These are phyloP conservation scores for Tetramorium alpestre DNA, from an alignment of 1,140 invertebrate genomes.

Conservation along the genomic window DNA sequence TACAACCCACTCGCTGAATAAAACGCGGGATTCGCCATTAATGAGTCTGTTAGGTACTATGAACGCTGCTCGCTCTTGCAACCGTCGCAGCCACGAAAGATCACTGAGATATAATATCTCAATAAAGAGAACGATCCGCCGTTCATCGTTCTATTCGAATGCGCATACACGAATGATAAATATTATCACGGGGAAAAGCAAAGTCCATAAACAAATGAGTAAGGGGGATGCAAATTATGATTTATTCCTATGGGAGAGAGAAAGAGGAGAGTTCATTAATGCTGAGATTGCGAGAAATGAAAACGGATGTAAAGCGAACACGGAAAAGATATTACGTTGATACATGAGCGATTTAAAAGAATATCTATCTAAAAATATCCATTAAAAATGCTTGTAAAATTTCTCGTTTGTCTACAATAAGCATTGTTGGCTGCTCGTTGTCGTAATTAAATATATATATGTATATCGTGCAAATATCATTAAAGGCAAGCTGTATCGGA, in stretches of 20 bases:
- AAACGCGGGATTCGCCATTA: conserved; percentile 21
- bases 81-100: background rate
- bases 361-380: background rate
- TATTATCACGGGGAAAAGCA: background rate
- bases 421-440: background rate
- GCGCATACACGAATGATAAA: background rate
- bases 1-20: conserved; percentile 1
- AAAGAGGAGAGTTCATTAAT: background rate
- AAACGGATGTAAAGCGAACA: background rate
- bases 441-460: background rate
- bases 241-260: conserved; percentile 1
- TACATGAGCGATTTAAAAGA: background rate
- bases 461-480: conserved; percentile 12
- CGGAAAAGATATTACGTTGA: conserved; percentile 2
- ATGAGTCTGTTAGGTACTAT: conserved; percentile 24
- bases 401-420: background rate
- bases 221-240: conserved; percentile 29
- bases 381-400: background rate
- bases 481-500: background rate
- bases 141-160: background rate
- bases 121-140: conserved; percentile 2
- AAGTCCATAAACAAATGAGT: background rate
- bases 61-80: background rate
- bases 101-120: conserved; percentile 21
- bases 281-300: background rate